phyloP scores from a whole-genome alignment of 2,113 vertebrate genomes.

The Thryonomys swinderianus region DNA sequence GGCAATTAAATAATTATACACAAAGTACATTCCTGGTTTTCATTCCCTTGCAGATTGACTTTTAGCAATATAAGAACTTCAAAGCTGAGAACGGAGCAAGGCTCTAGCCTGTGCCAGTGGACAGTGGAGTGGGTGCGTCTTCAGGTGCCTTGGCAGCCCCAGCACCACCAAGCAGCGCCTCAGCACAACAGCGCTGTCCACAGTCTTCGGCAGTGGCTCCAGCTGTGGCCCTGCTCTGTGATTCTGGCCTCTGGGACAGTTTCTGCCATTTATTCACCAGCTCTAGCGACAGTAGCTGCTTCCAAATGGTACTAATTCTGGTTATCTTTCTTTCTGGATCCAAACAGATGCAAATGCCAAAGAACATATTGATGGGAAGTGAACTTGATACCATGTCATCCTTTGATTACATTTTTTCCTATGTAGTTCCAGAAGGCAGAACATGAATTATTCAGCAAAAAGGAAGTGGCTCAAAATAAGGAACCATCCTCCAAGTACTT shows the following conservation, averaged over 20 bases:
- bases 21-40: not conserved
- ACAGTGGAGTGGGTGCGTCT: too few species aligned
- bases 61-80: not conserved
- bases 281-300: not conserved
- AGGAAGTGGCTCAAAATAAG: slow-evolving; percentile 10
- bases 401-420: slow-evolving; percentile 30
- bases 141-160: accelerated
- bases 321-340: not conserved
- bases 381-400: not conserved
- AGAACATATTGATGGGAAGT: not conserved
- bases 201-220: accelerated
- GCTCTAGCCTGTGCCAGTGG: not conserved
- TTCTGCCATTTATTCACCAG: not conserved
- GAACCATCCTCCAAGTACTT: not conserved
- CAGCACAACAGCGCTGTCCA: not conserved
- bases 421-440: not conserved
- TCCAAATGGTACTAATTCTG: not conserved
- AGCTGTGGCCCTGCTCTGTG: not conserved
- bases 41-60: not conserved
- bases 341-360: not conserved
- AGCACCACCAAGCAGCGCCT: not conserved
- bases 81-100: not conserved
- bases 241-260: not conserved
- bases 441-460: not conserved
- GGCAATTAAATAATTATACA: slow-evolving; percentile 2